These are phyloP conservation scores for Macrotrachela quadricornifera DNA, from an alignment of 1,140 invertebrate genomes.

Conservation along the genomic window DNA sequence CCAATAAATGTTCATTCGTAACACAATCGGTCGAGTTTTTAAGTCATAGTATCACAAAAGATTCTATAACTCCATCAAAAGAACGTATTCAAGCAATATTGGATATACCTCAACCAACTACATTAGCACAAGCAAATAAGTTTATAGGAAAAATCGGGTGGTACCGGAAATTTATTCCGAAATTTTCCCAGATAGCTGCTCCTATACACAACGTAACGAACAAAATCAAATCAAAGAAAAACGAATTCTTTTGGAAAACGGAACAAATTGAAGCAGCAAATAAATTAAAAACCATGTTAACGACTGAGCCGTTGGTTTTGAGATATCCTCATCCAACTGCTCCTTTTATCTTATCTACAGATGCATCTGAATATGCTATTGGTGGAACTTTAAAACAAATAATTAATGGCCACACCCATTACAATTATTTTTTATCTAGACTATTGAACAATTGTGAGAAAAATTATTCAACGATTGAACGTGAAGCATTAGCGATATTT, in stretches of 20 bases:
- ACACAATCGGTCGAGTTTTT: slow-evolving; percentile 6
- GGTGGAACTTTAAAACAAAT: too few relatives aligned
- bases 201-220: not conserved
- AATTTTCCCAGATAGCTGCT: slow-evolving; percentile 8
- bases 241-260: too few relatives aligned
- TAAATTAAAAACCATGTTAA: too few relatives aligned
- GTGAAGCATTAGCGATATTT: not conserved
- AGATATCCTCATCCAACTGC: too few relatives aligned
- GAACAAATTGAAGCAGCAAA: too few relatives aligned
- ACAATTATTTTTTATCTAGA: too few relatives aligned
- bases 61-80: slow-evolving; percentile 6
- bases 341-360: too few relatives aligned
- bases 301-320: too few relatives aligned
- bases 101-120: slow-evolving; percentile 7
- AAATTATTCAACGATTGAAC: not conserved
- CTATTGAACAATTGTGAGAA: not conserved
- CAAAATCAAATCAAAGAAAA: not conserved
- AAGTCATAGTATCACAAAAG: slow-evolving; percentile 10
- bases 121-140: not conserved
- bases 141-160: slow-evolving; percentile 12
- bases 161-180: slow-evolving; percentile 11
- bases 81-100: slow-evolving; percentile 5
- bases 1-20: slow-evolving; percentile 10
- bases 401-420: too few relatives aligned
- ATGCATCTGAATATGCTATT: too few relatives aligned